Conservation (phyloP, 1,140 invertebrate genomes). For the Kradibia gibbosae region DNA sequence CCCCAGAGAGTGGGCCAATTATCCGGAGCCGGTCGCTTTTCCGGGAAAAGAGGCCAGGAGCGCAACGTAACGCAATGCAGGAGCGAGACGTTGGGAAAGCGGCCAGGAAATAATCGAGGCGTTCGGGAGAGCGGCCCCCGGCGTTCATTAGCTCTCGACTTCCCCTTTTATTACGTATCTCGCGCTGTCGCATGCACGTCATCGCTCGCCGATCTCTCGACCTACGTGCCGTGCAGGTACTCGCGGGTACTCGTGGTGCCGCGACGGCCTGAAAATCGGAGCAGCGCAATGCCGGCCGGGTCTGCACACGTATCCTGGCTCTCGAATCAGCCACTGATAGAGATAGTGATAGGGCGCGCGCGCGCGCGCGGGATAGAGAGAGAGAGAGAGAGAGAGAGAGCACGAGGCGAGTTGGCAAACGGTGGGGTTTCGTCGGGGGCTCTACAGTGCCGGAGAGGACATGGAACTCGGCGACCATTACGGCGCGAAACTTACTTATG, state of each 20-base stretch:
- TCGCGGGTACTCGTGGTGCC: no score
- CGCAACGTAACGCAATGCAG: no score
- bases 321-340: not conserved
- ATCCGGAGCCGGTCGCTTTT: no score
- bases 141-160: not conserved
- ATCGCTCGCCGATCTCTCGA: not conserved
- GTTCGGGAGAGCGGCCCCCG: no score
- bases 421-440: no score
- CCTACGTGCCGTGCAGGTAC: not conserved
- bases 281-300: not conserved
- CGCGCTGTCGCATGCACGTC: not conserved
- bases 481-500: not conserved
- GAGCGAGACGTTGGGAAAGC: no score
- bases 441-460: not conserved
- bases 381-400: conserved; percentile 35
- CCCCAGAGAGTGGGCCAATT: no score
- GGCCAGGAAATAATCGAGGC: no score
- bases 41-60: no score
- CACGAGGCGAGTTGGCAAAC: no score
- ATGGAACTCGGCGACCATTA: conserved; percentile 40
- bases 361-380: conserved; percentile 39
- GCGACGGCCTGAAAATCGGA: not conserved
- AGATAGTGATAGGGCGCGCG: not conserved
- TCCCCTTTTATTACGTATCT: not conserved
- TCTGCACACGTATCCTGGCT: not conserved